Percentiles rank a stretch among this genome's conserved stretches.
phyloP scores from a whole-genome alignment of 2,797 vertebrate species.

The Poeciliopsis presidionis region DNA sequence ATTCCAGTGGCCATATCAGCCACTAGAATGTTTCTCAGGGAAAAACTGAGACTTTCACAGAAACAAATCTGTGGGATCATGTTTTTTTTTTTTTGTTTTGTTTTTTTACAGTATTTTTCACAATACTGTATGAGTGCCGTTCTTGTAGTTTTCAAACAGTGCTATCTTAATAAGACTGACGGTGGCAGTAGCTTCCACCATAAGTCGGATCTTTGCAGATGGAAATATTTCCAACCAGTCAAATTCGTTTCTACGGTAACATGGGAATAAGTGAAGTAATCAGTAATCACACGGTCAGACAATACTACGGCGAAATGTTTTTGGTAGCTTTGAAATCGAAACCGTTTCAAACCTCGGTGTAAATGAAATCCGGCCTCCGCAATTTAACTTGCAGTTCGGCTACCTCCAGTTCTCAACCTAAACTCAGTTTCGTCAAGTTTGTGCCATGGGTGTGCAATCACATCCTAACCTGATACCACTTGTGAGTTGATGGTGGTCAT shows the following conservation, averaged over 20 bases:
- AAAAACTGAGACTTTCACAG: not conserved
- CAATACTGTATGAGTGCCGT: not conserved
- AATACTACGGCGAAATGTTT: not conserved
- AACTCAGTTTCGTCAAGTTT: not conserved
- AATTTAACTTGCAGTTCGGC: not conserved
- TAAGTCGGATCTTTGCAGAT: not conserved
- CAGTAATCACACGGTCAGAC: not conserved
- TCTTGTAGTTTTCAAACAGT: not conserved
- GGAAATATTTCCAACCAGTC: not conserved
- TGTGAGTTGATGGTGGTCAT: slow-evolving; percentile 93
- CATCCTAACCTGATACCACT: slow-evolving; percentile 88
- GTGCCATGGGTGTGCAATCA: not conserved
- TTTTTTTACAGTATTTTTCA: not conserved
- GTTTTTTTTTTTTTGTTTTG: too few relatives aligned
- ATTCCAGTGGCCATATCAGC: not conserved
- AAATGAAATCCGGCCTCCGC: not conserved
- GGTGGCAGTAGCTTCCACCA: not conserved
- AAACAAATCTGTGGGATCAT: not conserved
- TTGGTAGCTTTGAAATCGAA: not conserved
- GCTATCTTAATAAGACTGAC: not conserved
- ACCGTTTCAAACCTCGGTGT: not conserved
- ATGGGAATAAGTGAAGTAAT: not conserved
- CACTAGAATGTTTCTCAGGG: not conserved
- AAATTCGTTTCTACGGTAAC: not conserved
- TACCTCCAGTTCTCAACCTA: not conserved